Base-by-base conservation (phyloP, 2,113 vertebrate species). In the Nerophis ophidion region DNA sequence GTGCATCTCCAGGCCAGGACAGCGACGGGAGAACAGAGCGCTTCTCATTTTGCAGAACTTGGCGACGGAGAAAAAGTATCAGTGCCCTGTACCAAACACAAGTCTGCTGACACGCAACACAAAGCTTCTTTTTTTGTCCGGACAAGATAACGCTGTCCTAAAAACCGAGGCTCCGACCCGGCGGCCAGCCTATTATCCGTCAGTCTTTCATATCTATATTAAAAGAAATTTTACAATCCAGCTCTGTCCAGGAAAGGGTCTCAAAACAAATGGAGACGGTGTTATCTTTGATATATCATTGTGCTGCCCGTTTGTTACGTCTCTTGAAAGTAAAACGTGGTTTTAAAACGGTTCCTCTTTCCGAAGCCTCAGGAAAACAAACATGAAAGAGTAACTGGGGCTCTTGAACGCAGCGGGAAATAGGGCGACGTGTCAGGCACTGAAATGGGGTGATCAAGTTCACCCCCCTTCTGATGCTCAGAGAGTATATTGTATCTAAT, bases 41-140 rank as follows among this genome's bases (percentile, higher is more conserved):
- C 84, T 92, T 70, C 62, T 61, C 26, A 74, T 97, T 61, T 77
- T 95, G 17, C 79, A 86, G 62, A 84, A 86, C 51, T 85, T 98
- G 77, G 65, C 64, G 35, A 58, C 61, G 60, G 93, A 95, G 65
- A 63, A 92, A 44, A 90, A 90, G 95, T 98, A 90, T 81, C 7
- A 17, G 55, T 57, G 16, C 68, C 61, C 44, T 6, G 65, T 10
- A 75, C 49, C 6, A 13, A 51, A 57, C 11, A 42, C 16, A 36
- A 13, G 34, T 16, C 13, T 64, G 16, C 44, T 45, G 40, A 57
- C 46, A 13, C 9, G 8, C 5, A 13, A 40, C 5, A 50, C 56
- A 36, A 53, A 63, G 8, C 73, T 73, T 34, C 13, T 46, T 67
- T 19, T 47, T 19, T 47, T 17, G 26, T 55, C 19, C 42, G 40